Conservation (phyloP, 2,113 vertebrate species). For the Lepus timidus region DNA sequence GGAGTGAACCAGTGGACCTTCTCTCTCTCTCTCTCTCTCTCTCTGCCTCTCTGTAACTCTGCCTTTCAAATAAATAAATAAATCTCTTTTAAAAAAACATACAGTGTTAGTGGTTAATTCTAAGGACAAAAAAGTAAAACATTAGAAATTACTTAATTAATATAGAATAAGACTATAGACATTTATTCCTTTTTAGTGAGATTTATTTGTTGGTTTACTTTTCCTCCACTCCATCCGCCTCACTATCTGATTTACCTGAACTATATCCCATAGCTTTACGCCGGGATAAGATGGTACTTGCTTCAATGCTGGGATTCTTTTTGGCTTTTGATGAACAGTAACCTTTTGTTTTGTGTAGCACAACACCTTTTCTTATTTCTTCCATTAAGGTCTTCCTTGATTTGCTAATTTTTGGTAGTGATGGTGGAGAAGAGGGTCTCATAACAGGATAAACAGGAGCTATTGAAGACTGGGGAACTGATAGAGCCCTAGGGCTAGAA, state of each 20-base stretch:
- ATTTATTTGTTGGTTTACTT: conserved; percentile 43
- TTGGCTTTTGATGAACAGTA: not conserved
- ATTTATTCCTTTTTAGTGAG: not conserved
- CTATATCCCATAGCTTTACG: not conserved
- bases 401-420: not conserved
- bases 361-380: not conserved
- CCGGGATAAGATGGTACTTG: not conserved
- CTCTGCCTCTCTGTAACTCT: too few relatives aligned
- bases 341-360: not conserved
- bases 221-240: not conserved
- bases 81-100: too few relatives aligned
- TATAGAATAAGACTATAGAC: not conserved
- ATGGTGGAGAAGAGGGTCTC: not conserved
- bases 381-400: not conserved
- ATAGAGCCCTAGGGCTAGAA: not conserved
- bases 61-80: too few relatives aligned
- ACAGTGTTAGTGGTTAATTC: not conserved
- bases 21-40: too few relatives aligned
- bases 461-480: not conserved
- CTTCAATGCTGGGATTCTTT: not conserved
- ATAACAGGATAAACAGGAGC: not conserved
- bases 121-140: not conserved
- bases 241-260: not conserved
- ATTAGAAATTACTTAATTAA: not conserved
- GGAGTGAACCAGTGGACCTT: too few relatives aligned